A percentile compares a stretch with the other conserved stretches of the same genome.
Evolutionary conservation across 2,113 vertebrate species (phyloP).

Genomic region (Pseudorectes ferrugineus): DNA sequence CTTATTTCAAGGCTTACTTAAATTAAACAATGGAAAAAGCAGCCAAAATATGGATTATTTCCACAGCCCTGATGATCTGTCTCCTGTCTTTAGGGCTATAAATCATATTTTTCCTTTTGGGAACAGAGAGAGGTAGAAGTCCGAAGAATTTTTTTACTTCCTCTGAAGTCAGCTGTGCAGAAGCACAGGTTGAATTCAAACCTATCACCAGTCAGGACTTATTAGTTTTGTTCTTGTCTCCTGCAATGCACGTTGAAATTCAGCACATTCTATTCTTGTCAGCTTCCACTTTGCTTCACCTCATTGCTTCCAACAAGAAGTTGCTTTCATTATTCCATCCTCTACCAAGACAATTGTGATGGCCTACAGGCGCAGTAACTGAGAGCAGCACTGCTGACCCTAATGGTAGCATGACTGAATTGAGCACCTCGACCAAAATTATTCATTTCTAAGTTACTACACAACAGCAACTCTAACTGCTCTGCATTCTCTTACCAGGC

Average conservation of each 20-base stretch:
- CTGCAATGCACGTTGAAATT: neutral
- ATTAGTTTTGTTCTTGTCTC: neutral
- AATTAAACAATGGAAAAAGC: neutral
- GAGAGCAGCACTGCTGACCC: neutral
- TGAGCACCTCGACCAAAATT: neutral
- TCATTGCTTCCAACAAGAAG: neutral
- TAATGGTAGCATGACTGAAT: rapidly evolving
- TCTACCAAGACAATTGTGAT: neutral
- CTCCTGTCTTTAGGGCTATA: neutral
- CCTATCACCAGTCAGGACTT: neutral
- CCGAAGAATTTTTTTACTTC: neutral
- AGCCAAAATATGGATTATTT: neutral
- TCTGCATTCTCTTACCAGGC: neutral
- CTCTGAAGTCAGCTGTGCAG: neutral
- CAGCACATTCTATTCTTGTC: neutral
- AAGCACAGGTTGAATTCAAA: neutral
- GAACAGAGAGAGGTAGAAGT: neutral
- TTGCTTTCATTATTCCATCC: neutral
- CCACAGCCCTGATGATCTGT: neutral
- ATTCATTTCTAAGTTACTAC: neutral
- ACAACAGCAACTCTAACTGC: neutral
- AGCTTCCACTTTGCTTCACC: neutral
- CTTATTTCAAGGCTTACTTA: neutral
- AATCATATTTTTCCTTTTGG: neutral
- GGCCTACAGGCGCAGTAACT: rapidly evolving